Evolutionary conservation across 2,888 invertebrate species (phyloP).

Genomic region (Nomada fabriciana): DNA sequence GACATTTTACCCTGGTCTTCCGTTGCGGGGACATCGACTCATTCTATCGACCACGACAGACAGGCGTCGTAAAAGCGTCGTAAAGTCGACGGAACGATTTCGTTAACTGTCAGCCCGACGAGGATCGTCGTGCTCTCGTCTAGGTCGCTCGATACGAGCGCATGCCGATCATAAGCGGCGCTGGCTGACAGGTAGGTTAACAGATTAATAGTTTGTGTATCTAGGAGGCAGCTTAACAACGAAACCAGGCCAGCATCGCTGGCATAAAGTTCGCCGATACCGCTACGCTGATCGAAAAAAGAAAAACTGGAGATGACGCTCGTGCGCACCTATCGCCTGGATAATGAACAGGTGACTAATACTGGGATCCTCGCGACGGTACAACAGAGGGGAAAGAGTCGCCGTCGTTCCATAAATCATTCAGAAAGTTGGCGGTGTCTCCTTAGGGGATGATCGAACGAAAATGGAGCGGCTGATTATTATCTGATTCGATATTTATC

Average conservation of each 20-base stretch:
- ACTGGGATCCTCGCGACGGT: not conserved
- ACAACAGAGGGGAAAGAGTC: not conserved
- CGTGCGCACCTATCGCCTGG: constrained; percentile 14
- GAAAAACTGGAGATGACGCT: constrained; percentile 21
- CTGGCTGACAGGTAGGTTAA: constrained; percentile 68
- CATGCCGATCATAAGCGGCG: constrained; percentile 47
- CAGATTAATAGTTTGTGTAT: constrained; percentile 72
- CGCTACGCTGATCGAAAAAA: constrained; percentile 47
- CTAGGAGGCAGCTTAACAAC: constrained; percentile 77
- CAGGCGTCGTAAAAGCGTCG: not conserved
- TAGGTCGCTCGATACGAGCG: constrained; percentile 58
- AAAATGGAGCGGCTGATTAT: constrained; percentile 10
- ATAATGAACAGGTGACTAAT: constrained; percentile 37
- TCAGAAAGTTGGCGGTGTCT: not conserved
- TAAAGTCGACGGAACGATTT: constrained; percentile 55
- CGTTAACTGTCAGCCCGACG: constrained; percentile 28
- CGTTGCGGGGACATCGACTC: not conserved
- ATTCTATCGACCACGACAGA: not conserved
- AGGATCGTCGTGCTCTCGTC: constrained; percentile 41
- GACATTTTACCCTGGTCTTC: not conserved
- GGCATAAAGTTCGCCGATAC: constrained; percentile 59
- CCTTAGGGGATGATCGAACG: constrained; percentile 2
- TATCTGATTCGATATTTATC: constrained; percentile 7
- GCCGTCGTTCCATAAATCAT: constrained; percentile 3
- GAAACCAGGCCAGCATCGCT: constrained; percentile 78